Conservation (phyloP, 1,140 invertebrate genomes). For the Papilio machaon region DNA sequence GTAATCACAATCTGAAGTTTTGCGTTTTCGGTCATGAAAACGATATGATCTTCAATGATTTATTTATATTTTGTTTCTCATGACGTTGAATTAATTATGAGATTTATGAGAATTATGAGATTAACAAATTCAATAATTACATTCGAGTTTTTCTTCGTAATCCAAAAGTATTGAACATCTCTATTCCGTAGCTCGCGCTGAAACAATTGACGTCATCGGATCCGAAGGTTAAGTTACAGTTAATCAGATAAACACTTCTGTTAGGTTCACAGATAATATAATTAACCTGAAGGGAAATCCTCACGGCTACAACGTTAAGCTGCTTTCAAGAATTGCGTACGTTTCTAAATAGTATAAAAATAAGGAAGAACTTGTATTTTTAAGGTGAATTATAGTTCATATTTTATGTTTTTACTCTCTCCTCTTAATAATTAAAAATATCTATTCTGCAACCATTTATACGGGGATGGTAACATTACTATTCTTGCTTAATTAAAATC, state of each 20-base stretch:
- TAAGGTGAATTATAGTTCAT: background rate
- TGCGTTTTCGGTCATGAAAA: background rate
- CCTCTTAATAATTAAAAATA: background rate
- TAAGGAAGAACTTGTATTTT: slow-evolving; percentile 1
- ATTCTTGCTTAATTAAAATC: too few species aligned
- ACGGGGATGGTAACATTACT: too few species aligned
- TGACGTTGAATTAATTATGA: background rate
- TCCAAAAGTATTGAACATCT: background rate
- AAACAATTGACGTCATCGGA: slow-evolving; percentile 77
- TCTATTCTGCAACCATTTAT: too few species aligned
- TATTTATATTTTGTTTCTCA: background rate
- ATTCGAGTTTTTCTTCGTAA: too few species aligned
- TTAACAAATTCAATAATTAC: background rate
- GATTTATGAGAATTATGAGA: background rate
- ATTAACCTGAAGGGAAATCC: slow-evolving; percentile 32
- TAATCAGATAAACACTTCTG: slow-evolving; percentile 58
- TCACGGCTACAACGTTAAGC: slow-evolving; percentile 24
- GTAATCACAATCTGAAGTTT: too few species aligned
- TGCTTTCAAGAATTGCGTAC: slow-evolving; percentile 30
- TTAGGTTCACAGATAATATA: slow-evolving; percentile 42
- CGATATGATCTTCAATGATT: background rate
- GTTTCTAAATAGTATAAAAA: background rate
- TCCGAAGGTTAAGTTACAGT: slow-evolving; percentile 66
- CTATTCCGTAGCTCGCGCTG: slow-evolving; percentile 60
- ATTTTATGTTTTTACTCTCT: background rate